Base-by-base conservation (phyloP, 1,140 invertebrate species). In the Mizuhopecten yessoensis region DNA sequence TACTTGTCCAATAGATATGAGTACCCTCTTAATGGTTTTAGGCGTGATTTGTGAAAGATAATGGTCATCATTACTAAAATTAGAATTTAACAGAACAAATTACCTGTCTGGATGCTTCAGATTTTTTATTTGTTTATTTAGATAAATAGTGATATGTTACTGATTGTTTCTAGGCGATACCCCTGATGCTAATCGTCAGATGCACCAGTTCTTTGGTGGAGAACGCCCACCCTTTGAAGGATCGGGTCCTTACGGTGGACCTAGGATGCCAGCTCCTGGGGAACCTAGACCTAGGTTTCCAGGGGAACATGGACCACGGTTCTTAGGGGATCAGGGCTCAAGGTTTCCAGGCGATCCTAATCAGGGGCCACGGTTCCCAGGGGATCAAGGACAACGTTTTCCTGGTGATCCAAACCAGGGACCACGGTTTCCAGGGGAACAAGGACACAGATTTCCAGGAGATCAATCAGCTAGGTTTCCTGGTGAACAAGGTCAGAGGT, bases 331-430 rank as follows among this genome's bases (percentile, higher is more conserved):
- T 34, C 90, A 75, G n/a, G 57, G 34, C 75, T 88, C 87, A 86
- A 39, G 91, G 90, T 89, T 91, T 49, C 90, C 90, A 33, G 49
- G 86, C 20, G 34, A 87, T 34, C 34, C 33, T n/a, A 42, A 86
- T 87, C 88, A 45, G 86, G 45, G 45, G 45, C 45, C 34, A 29
- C 33, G 89, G 20, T 88, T 90, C 34, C 87, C 45, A 49, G 57
- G 23, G 90, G 86, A 34, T 34, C 91, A 88, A 34, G 90, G 90
- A 87, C 91, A 92, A 36, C 90, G 93, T 87, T 91, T 93, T 45
- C 92, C 94, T 15, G 91, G 92, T 45, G 94, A 94, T 87, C 86
- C 86, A 75, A 75, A 75, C 57, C 57, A 75, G 34, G 92, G 93
- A 29, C 90, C 91, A 10, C 87, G 91, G 39, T 86, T 94, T 92